phyloP scores from a whole-genome alignment of 2,888 invertebrate species.

The Coelinius sp. region DNA sequence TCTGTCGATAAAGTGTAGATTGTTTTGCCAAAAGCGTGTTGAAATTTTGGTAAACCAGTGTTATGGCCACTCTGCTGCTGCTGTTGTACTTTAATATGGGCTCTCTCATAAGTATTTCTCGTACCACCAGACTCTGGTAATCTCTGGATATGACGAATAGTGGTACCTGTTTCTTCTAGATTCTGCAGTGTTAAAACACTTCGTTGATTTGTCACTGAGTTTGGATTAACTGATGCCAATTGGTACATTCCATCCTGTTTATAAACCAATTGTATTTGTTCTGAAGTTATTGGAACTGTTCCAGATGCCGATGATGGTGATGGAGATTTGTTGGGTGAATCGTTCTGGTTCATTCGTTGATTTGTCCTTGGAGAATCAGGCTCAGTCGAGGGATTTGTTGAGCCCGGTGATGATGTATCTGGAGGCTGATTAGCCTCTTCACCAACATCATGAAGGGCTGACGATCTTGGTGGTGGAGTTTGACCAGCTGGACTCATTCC shows the following conservation, averaged over 20 bases:
- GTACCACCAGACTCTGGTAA: conserved; percentile 44
- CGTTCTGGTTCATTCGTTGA: conserved; percentile 54
- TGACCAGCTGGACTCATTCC: conserved; percentile 69
- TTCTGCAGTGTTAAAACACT: conserved; percentile 61
- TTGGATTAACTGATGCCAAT: conserved; percentile 61
- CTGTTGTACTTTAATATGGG: conserved; percentile 48
- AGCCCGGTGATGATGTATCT: conserved; percentile 60
- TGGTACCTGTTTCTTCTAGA: conserved; percentile 56
- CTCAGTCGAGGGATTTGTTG: conserved; percentile 60
- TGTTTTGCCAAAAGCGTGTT: conserved; percentile 84
- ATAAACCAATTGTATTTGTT: conserved; percentile 64
- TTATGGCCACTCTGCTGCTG: conserved; percentile 56
- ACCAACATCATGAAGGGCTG: conserved; percentile 64
- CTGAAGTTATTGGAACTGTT: conserved; percentile 57
- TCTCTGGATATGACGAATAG: conserved; percentile 56
- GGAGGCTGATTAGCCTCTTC: conserved; percentile 67
- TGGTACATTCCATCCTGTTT: conserved; percentile 67
- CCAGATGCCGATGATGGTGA: conserved; percentile 53
- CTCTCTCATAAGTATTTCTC: conserved; percentile 59
- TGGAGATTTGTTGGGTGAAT: conserved; percentile 64
- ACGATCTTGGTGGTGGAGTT: conserved; percentile 64
- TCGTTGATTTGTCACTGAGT: conserved; percentile 55
- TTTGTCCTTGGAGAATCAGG: conserved; percentile 54
- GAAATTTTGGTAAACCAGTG: conserved; percentile 79
- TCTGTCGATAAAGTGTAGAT: conserved; percentile 70